Evolutionary conservation across 1,140 invertebrate genomes (phyloP), one percentile per base, ranked within the genome.

Genomic region (Hesperophylax magnus): DNA sequence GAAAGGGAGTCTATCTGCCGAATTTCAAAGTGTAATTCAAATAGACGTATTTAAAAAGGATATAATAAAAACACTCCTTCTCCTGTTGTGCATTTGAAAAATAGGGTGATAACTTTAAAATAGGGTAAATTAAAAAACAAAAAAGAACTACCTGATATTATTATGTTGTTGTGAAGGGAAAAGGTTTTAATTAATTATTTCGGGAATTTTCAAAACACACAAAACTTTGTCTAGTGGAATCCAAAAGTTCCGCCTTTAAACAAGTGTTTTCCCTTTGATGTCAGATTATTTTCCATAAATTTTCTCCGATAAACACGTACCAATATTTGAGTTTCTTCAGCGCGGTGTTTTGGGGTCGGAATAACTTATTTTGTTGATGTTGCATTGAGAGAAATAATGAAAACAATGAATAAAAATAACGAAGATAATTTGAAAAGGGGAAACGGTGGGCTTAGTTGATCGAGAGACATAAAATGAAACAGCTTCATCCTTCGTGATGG

Each of bases 211-310:
- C 18, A 3, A 72, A 72, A 72, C 20, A 72, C 52, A 71, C 24
- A 14, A 53, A 72, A 24, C 9, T 53, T 52, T 27, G 18, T 72
- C 53, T 71, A 14, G 5, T 20, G 20, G 2, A n/a, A 52, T 72
- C 17, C 14, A 9, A 72, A 53, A 72, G 27, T 52, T 72, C 20
- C 20, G 31, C 31, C 31, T 31, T 22, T 52, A 54, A 53, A 53
- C 39, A 52, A 71, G 34, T 72, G 22, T 53, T 72, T 72, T 72
- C 14, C 31, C 69, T 72, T 72, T 72, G 69, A 72, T 52, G 69
- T 72, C 20, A 54, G 52, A 27, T 72, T 72, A 53, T 72, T 72
- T 72, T 72, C 69, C 69, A 72, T 72, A 56, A 72, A 72, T 72
- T 72, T 72, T 14, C 20, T 22, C 69, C 52, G 47, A 72, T 72